Conservation (phyloP, 64 coral and sea anemone genomes). For the Porites australiensis region DNA sequence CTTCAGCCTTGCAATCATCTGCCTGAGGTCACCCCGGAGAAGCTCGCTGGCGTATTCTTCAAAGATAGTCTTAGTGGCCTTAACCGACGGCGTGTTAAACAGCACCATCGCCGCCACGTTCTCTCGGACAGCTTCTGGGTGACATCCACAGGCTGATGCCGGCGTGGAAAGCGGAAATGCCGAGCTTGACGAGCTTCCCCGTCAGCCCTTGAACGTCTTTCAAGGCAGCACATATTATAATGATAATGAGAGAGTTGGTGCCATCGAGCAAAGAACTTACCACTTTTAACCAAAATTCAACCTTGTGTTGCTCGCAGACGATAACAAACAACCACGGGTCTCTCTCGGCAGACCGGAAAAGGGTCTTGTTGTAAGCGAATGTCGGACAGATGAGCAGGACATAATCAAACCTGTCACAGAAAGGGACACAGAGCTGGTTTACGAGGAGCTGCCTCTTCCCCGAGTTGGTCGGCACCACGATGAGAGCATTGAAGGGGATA, state of each 20-base stretch:
- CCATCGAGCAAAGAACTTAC: background rate
- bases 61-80: slow-evolving; percentile 37
- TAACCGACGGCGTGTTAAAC: slow-evolving; percentile 1
- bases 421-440: slow-evolving; percentile 24
- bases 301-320: slow-evolving; percentile 1
- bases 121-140: slow-evolving; percentile 37
- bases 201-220: background rate
- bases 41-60: slow-evolving; percentile 31
- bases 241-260: background rate
- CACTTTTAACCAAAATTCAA: background rate
- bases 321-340: slow-evolving; percentile 28
- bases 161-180: background rate
- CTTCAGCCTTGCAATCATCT: background rate
- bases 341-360: background rate
- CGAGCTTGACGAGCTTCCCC: background rate
- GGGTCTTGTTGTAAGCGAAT: slow-evolving; percentile 34
- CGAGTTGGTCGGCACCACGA: slow-evolving; percentile 50
- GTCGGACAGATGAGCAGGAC: slow-evolving; percentile 69
- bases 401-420: slow-evolving; percentile 31
- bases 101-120: background rate
- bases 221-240: background rate
- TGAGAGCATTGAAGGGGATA: slow-evolving; percentile 45
- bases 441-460: slow-evolving; percentile 60
- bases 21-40: background rate
- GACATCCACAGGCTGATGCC: slow-evolving; percentile 12